Conservation (phyloP, 2,888 invertebrate genomes). For the Mythimna loreyi region DNA sequence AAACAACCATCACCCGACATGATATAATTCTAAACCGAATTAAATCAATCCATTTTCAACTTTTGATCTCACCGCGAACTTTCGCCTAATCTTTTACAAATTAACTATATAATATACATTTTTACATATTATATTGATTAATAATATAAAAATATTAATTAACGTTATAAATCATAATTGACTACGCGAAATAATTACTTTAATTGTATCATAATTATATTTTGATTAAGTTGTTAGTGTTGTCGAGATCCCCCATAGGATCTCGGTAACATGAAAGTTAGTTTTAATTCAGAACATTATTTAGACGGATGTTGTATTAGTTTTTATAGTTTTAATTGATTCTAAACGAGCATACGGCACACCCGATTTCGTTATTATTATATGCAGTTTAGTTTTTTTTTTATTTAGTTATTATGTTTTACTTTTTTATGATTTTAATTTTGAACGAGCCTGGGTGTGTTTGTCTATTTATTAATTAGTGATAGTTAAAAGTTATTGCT, state of each 20-base stretch:
- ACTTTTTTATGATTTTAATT: slow-evolving; percentile 35
- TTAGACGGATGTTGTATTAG: slow-evolving; percentile 45
- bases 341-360: slow-evolving; percentile 61
- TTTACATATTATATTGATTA: slow-evolving; percentile 65
- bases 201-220: slow-evolving; percentile 71
- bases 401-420: slow-evolving; percentile 23
- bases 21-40: slow-evolving; percentile 35
- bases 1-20: neutral
- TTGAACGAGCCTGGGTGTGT: slow-evolving; percentile 26
- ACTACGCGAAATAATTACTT: slow-evolving; percentile 73
- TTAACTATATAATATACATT: slow-evolving; percentile 69
- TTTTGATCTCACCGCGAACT: slow-evolving; percentile 77
- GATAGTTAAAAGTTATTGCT: slow-evolving; percentile 39
- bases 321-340: slow-evolving; percentile 56
- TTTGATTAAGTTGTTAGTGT: slow-evolving; percentile 79
- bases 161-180: slow-evolving; percentile 75
- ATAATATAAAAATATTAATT: slow-evolving; percentile 78
- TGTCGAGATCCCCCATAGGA: slow-evolving; percentile 8
- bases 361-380: slow-evolving; percentile 34
- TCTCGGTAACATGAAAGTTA: slow-evolving; percentile 59
- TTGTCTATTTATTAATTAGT: slow-evolving; percentile 45
- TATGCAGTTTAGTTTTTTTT: slow-evolving; percentile 52
- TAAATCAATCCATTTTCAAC: slow-evolving; percentile 47
- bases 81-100: slow-evolving; percentile 80
- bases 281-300: slow-evolving; percentile 23